Conservation (phyloP, 2,797 vertebrate genomes). For the Tapirus indicus region DNA sequence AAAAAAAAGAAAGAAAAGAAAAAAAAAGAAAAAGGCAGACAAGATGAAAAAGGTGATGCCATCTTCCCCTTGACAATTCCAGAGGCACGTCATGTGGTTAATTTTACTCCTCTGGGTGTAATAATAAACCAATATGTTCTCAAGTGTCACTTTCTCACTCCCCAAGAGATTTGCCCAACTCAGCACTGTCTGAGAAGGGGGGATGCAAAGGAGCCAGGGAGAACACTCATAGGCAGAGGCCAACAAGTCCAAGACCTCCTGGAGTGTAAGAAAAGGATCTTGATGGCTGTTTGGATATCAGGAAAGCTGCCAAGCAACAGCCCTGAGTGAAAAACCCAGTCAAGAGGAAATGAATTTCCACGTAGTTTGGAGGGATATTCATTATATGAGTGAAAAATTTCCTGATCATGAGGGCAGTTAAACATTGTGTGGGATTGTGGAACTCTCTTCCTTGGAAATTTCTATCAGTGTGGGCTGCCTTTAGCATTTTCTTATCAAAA, state of each 20-base stretch:
- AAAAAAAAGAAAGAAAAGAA: conserved; percentile 51
- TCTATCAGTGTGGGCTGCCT: background rate
- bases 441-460: conserved; percentile 62
- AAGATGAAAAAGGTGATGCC: conserved; percentile 45
- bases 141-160: conserved; percentile 73
- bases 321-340: conserved; percentile 74
- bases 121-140: conserved; percentile 81
- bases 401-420: conserved; percentile 80
- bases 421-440: conserved; percentile 77
- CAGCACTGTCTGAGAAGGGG: conserved; percentile 68
- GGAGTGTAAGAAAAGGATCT: conserved; percentile 76
- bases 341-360: conserved; percentile 82
- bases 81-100: conserved; percentile 59
- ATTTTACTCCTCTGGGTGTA: conserved; percentile 78
- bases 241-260: conserved; percentile 80
- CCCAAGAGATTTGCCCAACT: conserved; percentile 69
- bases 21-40: conserved; percentile 59
- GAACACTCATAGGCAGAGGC: conserved; percentile 60
- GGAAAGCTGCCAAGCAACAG: conserved; percentile 78
- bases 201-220: conserved; percentile 61
- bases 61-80: conserved; percentile 13
- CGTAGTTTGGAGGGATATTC: conserved; percentile 62
- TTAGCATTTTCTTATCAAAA: conserved; percentile 57
- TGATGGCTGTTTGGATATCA: conserved; percentile 66
- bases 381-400: conserved; percentile 80